phyloP scores from a whole-genome alignment of 2,888 invertebrate species.

The Tetropium fuscum region DNA sequence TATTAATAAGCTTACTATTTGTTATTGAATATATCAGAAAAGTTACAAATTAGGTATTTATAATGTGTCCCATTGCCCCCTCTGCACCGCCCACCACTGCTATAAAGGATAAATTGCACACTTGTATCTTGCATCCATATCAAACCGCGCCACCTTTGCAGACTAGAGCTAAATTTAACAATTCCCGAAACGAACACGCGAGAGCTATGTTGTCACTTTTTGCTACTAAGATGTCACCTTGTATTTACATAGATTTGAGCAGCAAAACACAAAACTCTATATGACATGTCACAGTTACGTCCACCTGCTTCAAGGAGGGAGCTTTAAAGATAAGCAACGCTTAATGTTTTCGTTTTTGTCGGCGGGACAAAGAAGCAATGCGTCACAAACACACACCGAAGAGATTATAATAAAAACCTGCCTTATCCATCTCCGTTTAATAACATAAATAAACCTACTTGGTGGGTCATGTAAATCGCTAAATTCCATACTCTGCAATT shows the following conservation, averaged over 20 bases:
- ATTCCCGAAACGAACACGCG: too few species aligned
- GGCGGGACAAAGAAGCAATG: conserved; percentile 19
- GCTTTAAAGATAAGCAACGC: conserved; percentile 24
- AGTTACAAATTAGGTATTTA: too few species aligned
- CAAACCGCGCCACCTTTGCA: conserved; percentile 16
- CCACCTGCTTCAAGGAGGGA: conserved; percentile 24
- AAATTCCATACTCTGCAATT: conserved; percentile 26
- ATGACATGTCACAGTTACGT: conserved; percentile 27
- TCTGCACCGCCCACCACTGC: too few species aligned
- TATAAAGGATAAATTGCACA: conserved; percentile 19
- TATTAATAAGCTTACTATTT: too few species aligned
- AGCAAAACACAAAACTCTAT: conserved; percentile 29
- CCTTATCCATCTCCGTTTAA: conserved; percentile 16
- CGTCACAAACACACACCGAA: conserved; percentile 4
- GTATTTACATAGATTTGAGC: conserved; percentile 24
- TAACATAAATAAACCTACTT: conserved; percentile 23
- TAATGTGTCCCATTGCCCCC: too few species aligned
- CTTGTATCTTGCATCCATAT: conserved; percentile 10
- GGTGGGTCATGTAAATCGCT: conserved; percentile 22
- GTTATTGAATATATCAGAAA: too few species aligned
- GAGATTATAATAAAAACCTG: conserved; percentile 24
- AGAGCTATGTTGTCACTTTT: conserved; percentile 23
- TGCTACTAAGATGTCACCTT: conserved; percentile 27
- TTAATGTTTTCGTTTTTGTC: conserved; percentile 23
- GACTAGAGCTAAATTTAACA: too few species aligned